Evolutionary conservation across 1,140 invertebrate species (phyloP).

Genomic region (Asobara japonica): DNA sequence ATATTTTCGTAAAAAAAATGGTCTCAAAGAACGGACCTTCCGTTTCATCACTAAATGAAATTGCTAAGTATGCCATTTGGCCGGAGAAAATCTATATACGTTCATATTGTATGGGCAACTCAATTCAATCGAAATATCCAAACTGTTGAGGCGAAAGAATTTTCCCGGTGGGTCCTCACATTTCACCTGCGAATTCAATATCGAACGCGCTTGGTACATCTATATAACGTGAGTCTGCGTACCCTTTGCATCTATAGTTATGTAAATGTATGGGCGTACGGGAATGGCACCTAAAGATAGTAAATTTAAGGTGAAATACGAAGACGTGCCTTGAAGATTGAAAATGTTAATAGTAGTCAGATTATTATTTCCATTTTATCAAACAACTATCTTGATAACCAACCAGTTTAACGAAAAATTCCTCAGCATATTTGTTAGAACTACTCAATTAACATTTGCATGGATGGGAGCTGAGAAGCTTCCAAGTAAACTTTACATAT

Average conservation of each 20-base stretch:
- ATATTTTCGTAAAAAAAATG: too few species aligned
- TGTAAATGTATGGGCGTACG: background rate
- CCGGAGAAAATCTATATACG: background rate
- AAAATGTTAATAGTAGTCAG: too few species aligned
- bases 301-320: background rate
- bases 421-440: too few species aligned
- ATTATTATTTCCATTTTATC: too few species aligned
- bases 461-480: too few species aligned
- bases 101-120: background rate
- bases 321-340: too few species aligned
- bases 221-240: constrained; percentile 4
- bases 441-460: too few species aligned
- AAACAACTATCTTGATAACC: too few species aligned
- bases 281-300: background rate
- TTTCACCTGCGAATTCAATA: constrained; percentile 25
- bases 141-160: constrained; percentile 5
- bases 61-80: background rate
- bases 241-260: background rate
- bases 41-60: too few species aligned
- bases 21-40: too few species aligned
- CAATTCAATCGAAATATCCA: background rate
- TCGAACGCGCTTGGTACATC: constrained; percentile 22
- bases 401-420: too few species aligned
- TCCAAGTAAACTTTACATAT: too few species aligned
- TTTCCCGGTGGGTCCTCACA: constrained; percentile 24